Percentiles rank a stretch among this genome's conserved stretches.
Conservation (phyloP, 2,888 invertebrate species). For the Polyploca ridens region DNA sequence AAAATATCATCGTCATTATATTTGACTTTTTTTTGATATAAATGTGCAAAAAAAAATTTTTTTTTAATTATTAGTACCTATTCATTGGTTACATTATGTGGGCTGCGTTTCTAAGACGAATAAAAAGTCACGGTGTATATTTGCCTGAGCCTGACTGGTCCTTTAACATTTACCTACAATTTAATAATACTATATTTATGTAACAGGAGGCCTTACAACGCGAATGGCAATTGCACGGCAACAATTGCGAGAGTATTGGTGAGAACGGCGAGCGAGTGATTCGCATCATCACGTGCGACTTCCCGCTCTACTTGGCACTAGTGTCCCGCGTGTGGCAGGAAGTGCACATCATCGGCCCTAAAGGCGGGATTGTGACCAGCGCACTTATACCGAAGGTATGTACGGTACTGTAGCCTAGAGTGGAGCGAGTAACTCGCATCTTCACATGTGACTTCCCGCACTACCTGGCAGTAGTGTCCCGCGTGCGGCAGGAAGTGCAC, state of each 20-base stretch:
- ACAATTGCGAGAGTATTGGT: constrained; percentile 65
- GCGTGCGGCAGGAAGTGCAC: constrained; percentile 98
- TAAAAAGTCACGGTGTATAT: no score
- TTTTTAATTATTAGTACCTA: no score
- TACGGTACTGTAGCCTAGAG: no score
- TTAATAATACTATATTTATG: background rate
- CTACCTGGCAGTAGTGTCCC: constrained; percentile 98
- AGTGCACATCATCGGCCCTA: constrained; percentile 98
- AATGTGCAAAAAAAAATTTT: no score
- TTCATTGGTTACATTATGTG: no score
- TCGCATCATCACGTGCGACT: constrained; percentile 97
- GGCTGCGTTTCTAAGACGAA: no score
- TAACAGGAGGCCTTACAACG: constrained; percentile 92
- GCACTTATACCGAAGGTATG: constrained; percentile 92
- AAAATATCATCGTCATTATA: no score
- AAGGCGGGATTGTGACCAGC: constrained; percentile 98
- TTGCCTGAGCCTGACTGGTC: no score
- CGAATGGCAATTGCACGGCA: constrained; percentile 93
- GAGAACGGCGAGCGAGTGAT: constrained; percentile 94
- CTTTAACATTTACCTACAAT: no score
- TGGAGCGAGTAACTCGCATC: no score
- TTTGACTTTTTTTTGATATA: no score
- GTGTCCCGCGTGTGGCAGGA: constrained; percentile 98
- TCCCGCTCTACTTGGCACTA: constrained; percentile 99
- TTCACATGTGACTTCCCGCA: constrained; percentile 99